phyloP scores from a whole-genome alignment of 2,797 vertebrate species.

The Falco columbarius region DNA sequence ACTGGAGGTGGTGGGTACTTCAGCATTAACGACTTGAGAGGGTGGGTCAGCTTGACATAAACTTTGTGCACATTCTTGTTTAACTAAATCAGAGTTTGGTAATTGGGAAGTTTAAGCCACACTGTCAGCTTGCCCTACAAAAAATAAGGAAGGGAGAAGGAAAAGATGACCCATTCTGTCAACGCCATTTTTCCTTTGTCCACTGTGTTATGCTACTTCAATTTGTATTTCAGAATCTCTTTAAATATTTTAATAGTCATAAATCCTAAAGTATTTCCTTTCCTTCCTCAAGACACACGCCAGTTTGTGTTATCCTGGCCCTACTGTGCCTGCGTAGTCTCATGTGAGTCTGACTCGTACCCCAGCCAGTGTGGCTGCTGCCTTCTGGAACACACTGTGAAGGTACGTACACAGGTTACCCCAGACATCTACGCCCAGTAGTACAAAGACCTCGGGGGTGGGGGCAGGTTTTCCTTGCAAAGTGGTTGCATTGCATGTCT shows the following conservation, averaged over 20 bases:
- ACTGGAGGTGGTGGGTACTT: too few species aligned
- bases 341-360: neutral
- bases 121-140: neutral
- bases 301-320: neutral
- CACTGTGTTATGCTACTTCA: neutral
- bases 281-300: neutral
- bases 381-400: neutral
- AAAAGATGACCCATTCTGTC: neutral
- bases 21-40: too few species aligned
- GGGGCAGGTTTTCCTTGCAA: neutral
- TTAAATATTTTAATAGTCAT: neutral
- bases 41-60: too few species aligned
- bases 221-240: neutral
- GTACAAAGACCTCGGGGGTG: neutral
- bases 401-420: neutral
- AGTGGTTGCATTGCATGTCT: neutral
- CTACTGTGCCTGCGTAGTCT: neutral
- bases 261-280: neutral
- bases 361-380: neutral
- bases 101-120: too few species aligned
- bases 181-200: neutral
- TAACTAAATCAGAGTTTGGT: too few species aligned
- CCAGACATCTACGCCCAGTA: fast-evolving
- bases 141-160: neutral
- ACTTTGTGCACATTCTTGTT: too few species aligned